Evolutionary conservation across 2,113 vertebrate species (phyloP).

Genomic region (Rhea americana): DNA sequence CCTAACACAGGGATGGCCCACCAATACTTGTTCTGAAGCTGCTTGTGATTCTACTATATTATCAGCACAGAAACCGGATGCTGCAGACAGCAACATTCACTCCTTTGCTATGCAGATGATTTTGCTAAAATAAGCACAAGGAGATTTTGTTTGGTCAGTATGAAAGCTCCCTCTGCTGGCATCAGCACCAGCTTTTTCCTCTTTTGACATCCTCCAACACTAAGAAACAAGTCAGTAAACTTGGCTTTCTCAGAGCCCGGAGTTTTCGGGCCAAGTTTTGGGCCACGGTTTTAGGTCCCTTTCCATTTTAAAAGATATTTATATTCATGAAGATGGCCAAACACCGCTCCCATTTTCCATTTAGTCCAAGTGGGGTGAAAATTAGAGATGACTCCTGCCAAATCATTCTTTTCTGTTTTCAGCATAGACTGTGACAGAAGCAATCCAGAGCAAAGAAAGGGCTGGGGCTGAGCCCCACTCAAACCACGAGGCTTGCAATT

Average conservation of each 20-base stretch:
- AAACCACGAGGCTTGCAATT: not conserved
- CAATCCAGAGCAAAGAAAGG: not conserved
- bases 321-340: not conserved
- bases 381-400: not conserved
- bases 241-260: not conserved
- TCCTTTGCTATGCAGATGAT: not conserved
- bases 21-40: not conserved
- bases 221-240: not conserved
- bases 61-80: not conserved
- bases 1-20: not conserved
- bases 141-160: not conserved
- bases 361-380: not conserved
- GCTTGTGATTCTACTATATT: not conserved
- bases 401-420: not conserved
- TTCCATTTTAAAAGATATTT: not conserved
- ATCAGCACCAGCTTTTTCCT: fast-evolving
- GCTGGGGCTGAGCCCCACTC: not conserved
- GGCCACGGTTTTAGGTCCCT: not conserved
- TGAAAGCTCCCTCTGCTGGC: not conserved
- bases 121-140: not conserved
- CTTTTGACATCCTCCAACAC: not conserved
- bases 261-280: not conserved
- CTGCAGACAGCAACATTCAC: not conserved
- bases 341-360: not conserved
- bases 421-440: not conserved